A percentile compares a stretch with the other conserved stretches of the same genome.
Conservation (phyloP, 2,797 vertebrate species). For the Gallinago stenura region DNA sequence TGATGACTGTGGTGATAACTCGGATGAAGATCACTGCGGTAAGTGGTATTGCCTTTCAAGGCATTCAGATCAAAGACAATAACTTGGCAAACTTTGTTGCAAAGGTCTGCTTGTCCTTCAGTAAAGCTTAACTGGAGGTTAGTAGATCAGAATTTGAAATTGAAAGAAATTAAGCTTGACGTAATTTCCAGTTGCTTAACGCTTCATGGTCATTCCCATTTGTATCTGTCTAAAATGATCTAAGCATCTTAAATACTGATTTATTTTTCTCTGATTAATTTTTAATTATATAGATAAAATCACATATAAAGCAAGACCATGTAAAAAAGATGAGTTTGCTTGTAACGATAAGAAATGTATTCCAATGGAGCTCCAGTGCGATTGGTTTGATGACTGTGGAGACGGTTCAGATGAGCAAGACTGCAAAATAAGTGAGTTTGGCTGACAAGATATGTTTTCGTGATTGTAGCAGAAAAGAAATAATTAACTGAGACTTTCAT, state of each 20-base stretch:
- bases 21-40: slow-evolving; percentile 95
- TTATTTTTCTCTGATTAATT: slow-evolving; percentile 7
- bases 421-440: slow-evolving; percentile 91
- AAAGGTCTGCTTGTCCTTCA: slow-evolving; percentile 55
- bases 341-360: slow-evolving; percentile 91
- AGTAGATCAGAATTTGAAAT: not conserved
- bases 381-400: slow-evolving; percentile 94
- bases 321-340: slow-evolving; percentile 94
- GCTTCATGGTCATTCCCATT: not conserved
- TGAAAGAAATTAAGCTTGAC: not conserved
- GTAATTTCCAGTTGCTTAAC: not conserved
- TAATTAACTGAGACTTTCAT: not conserved
- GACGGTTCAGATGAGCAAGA: slow-evolving; percentile 94
- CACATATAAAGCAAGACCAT: slow-evolving; percentile 85
- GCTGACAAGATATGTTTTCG: not conserved
- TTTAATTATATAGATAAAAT: slow-evolving; percentile 81
- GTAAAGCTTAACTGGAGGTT: slow-evolving; percentile 31
- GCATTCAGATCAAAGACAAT: not conserved
- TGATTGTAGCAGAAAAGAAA: not conserved
- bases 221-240: not conserved
- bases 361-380: slow-evolving; percentile 90
- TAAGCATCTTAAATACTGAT: not conserved
- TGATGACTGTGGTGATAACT: slow-evolving; percentile 95
- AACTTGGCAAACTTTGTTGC: slow-evolving; percentile 17
- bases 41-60: slow-evolving; percentile 45